phyloP scores from a whole-genome alignment of 2,888 invertebrate genomes.

The Synanthedon vespiformis region DNA sequence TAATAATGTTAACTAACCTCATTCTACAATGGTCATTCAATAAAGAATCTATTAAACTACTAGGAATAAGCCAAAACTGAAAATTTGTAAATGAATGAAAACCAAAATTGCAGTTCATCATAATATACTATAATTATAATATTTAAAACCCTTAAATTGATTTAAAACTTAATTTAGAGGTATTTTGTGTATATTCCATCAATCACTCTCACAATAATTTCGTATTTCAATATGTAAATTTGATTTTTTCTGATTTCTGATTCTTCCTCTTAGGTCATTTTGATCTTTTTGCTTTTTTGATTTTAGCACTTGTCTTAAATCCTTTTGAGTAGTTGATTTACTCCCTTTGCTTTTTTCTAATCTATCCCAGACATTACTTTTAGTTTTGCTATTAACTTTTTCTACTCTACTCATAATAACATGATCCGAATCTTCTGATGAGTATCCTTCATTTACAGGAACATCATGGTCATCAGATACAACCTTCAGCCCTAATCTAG shows the following conservation, averaged over 20 bases:
- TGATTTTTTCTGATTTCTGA: conserved; percentile 46
- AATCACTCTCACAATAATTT: conserved; percentile 41
- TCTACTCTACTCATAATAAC: conserved; percentile 68
- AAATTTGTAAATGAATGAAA: no score
- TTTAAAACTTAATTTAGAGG: no score
- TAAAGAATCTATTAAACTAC: no score
- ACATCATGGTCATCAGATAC: conserved; percentile 15
- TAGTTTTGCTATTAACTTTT: conserved; percentile 40
- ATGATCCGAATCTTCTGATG: conserved; percentile 34
- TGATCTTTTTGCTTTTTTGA: conserved; percentile 32
- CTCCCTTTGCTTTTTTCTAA: conserved; percentile 48
- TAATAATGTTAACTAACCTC: no score
- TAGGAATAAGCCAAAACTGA: no score
- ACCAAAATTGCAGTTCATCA: no score
- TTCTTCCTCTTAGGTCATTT: conserved; percentile 46
- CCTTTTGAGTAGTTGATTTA: conserved; percentile 25
- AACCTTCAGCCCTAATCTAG: conserved; percentile 49
- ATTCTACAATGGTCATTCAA: no score
- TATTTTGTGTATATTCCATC: conserved; percentile 6
- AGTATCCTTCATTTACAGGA: conserved; percentile 32
- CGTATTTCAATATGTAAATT: conserved; percentile 65
- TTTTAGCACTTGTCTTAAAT: conserved; percentile 47
- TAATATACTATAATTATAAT: no score
- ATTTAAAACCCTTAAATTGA: no score
- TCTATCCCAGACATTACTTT: conserved; percentile 69